Percentiles rank a stretch among this genome's conserved stretches.
Evolutionary conservation across 2,888 invertebrate species (phyloP).

Genomic region (Torymus texanus): DNA sequence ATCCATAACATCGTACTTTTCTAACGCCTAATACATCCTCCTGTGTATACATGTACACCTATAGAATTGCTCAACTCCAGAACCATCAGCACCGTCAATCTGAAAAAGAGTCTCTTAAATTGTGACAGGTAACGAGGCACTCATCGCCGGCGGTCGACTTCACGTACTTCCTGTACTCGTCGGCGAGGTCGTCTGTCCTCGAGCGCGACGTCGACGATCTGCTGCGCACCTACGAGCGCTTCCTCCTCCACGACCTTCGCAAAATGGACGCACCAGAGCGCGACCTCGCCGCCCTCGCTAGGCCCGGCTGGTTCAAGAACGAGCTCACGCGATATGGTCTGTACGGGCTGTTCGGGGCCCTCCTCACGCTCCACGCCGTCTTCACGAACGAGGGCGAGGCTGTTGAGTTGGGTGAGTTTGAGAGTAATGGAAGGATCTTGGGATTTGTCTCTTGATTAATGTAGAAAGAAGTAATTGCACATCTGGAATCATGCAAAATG

Average conservation of each 20-base stretch:
- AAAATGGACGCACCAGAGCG: conserved; percentile 45
- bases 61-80: neutral
- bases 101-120: neutral
- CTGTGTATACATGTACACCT: too few species aligned
- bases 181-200: conserved; percentile 61
- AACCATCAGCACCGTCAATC: neutral
- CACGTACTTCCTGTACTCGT: conserved; percentile 67
- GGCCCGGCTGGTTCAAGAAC: conserved; percentile 61
- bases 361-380: conserved; percentile 61
- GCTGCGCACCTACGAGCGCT: conserved; percentile 59
- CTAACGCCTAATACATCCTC: too few species aligned
- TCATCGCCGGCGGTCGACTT: conserved; percentile 65
- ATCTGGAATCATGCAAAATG: too few species aligned
- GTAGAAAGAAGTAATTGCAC: neutral
- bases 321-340: conserved; percentile 62
- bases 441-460: neutral
- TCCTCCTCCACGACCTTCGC: conserved; percentile 57
- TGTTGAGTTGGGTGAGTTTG: conserved; percentile 26
- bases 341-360: conserved; percentile 63
- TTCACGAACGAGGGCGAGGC: conserved; percentile 38
- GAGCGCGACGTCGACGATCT: conserved; percentile 60
- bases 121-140: conserved; percentile 61
- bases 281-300: conserved; percentile 51
- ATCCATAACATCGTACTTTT: neutral
- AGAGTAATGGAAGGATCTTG: neutral